A percentile compares a stretch with the other conserved stretches of the same genome.
Conservation (phyloP, 2,113 vertebrate species). For the Mus pahari region DNA sequence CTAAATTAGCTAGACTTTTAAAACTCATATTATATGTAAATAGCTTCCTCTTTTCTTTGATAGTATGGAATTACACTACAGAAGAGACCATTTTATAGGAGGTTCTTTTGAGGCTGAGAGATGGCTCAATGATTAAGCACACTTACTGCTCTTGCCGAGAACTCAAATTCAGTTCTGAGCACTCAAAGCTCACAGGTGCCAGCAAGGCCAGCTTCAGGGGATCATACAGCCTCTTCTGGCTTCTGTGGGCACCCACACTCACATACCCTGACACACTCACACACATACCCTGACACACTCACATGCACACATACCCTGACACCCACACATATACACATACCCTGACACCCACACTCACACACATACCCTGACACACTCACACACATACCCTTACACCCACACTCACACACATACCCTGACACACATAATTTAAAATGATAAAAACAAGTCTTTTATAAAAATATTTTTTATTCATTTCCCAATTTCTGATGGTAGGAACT, state of each 20-base stretch:
- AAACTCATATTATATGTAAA: neutral
- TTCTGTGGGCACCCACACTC: neutral
- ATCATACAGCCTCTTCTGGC: neutral
- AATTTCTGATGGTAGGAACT: neutral
- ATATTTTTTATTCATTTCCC: neutral
- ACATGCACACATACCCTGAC: too few species aligned
- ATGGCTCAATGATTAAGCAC: too few species aligned
- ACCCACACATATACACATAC: neutral
- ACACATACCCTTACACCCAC: too few species aligned
- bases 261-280: neutral
- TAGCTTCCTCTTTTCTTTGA: conserved; percentile 1
- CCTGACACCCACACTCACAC: neutral
- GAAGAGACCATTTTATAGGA: conserved; percentile 34
- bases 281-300: neutral
- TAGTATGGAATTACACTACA: neutral
- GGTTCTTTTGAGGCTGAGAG: neutral
- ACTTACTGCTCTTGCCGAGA: neutral
- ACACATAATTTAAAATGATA: neutral
- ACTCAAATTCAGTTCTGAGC: neutral
- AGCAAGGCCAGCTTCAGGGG: neutral
- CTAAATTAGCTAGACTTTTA: neutral
- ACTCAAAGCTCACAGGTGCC: neutral
- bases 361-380: too few species aligned
- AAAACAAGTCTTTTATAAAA: neutral
- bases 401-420: too few species aligned